phyloP scores from a whole-genome alignment of 2,888 invertebrate genomes.

The Ormyrus rosae region DNA sequence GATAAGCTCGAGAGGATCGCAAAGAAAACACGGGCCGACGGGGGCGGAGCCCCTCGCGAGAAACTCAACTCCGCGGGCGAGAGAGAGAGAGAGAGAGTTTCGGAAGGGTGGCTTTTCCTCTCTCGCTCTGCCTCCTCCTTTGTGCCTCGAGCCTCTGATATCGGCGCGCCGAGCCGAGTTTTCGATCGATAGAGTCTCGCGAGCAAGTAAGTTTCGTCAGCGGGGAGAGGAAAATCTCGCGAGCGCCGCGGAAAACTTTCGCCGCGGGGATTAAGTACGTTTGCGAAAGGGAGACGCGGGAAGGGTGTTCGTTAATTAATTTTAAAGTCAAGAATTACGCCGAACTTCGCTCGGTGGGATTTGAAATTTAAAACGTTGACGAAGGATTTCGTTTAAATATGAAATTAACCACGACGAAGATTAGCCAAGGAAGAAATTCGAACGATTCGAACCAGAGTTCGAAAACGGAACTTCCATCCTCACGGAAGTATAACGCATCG shows the following conservation, averaged over 20 bases:
- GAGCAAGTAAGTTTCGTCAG: background rate
- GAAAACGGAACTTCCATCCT: background rate
- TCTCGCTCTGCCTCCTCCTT: background rate
- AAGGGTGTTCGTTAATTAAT: conserved; percentile 21
- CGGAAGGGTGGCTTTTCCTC: conserved; percentile 9
- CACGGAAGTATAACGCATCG: background rate
- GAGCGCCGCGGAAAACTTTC: background rate
- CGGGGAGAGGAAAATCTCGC: conserved; percentile 1
- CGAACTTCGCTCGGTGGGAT: background rate
- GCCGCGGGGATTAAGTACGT: conserved; percentile 22
- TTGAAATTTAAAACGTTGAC: too few species aligned
- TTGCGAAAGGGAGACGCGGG: background rate
- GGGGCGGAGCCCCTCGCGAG: background rate
- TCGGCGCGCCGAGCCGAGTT: conserved; percentile 1
- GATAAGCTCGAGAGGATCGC: conserved; percentile 58
- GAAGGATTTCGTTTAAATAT: too few species aligned
- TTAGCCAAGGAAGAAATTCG: too few species aligned
- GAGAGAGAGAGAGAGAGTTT: background rate
- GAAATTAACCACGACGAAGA: too few species aligned
- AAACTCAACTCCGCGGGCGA: background rate
- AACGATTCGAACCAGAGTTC: too few species aligned
- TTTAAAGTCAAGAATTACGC: conserved; percentile 29
- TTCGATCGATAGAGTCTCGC: conserved; percentile 22
- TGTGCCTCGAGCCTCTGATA: background rate
- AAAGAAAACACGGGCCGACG: conserved; percentile 33